These are phyloP conservation scores for Mastomys coucha DNA, from an alignment of 2,113 vertebrate species.

Conservation along the genomic window DNA sequence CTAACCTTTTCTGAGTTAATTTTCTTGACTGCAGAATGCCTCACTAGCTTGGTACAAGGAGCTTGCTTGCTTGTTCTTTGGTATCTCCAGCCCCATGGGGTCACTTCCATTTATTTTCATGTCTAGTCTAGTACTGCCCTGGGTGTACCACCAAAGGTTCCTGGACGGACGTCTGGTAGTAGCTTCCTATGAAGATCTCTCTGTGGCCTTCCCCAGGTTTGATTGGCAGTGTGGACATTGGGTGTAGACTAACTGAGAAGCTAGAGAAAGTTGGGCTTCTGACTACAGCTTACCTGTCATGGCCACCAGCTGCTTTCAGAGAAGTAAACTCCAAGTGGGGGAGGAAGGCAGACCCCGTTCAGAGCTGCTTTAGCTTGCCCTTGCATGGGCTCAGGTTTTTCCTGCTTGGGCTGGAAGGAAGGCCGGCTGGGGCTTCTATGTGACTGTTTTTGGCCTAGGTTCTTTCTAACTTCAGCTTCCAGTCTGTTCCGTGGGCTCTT, in stretches of 20 bases:
- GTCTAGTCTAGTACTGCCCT: neutral
- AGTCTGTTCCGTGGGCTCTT: constrained; percentile 59
- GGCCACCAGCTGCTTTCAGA: neutral
- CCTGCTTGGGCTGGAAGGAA: neutral
- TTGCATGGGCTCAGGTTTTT: neutral
- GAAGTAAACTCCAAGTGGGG: neutral
- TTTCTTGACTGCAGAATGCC: constrained; percentile 61
- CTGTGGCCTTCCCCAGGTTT: neutral
- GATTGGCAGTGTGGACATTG: neutral
- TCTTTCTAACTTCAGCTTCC: constrained; percentile 66
- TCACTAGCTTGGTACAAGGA: neutral
- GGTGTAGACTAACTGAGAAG: neutral
- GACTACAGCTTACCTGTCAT: neutral
- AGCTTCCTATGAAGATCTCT: neutral
- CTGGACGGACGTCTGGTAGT: neutral
- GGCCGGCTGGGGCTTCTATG: neutral
- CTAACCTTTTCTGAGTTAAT: constrained; percentile 39
- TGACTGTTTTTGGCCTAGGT: constrained; percentile 52
- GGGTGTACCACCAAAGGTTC: neutral
- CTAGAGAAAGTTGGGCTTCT: neutral
- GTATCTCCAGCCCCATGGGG: neutral
- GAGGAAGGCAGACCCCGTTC: neutral
- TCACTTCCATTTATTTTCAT: neutral
- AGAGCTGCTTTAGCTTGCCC: neutral
- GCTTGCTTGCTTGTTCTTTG: neutral